Evolutionary conservation across 2,888 invertebrate genomes (phyloP), one percentile per base, ranked within the genome.

Genomic region (Calameuta pallipes): DNA sequence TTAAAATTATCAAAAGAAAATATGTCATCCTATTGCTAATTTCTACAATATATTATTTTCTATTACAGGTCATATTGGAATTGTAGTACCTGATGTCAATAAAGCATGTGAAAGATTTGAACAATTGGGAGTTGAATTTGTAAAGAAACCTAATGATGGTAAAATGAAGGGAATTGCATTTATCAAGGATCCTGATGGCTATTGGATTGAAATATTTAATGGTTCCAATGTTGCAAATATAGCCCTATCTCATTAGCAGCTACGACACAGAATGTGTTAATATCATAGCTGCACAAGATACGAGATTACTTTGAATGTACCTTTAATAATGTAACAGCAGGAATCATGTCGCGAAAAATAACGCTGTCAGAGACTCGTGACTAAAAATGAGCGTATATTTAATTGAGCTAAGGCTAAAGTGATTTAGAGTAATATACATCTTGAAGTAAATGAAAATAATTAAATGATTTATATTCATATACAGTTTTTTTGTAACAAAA

Each of bases 121-220:
- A 88, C 93, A 95, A 83, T 93, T 95, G 78, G 96, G 96, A 0
- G 98, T 98, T 6, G 95, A 96, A 81, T 99, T 98, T 91, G 94
- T 98, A 1, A 99, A 98, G 90, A 95, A 94, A 83, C 98, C 98
- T 0, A 95, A 96, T 87, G 98, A 97, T 86, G 98, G 98, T 0
- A 97, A 96, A 90, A 98, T 98, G 97, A 98, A 96, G 91, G 97
- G 97, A 0, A 92, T 98, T 74, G 98, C 98, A 2, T 98, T 98
- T 90, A 97, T 98, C 80, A 96, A 97, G 86, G 98, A 98, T 91
- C 98, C 98, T 0, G 98, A 98, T 90, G 98, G 98, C 41, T 98
- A 98, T 90, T 98, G 98, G 98, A 98, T 98, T 87, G 98, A 98
- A 91, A 97, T 98, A 80, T 94, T 98, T 87, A 95, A 93, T 83